Evolutionary conservation across 37 sponge, comb jelly and placozoan genomes (phyloP).

Genomic region (Cladorhizidae sp.): DNA sequence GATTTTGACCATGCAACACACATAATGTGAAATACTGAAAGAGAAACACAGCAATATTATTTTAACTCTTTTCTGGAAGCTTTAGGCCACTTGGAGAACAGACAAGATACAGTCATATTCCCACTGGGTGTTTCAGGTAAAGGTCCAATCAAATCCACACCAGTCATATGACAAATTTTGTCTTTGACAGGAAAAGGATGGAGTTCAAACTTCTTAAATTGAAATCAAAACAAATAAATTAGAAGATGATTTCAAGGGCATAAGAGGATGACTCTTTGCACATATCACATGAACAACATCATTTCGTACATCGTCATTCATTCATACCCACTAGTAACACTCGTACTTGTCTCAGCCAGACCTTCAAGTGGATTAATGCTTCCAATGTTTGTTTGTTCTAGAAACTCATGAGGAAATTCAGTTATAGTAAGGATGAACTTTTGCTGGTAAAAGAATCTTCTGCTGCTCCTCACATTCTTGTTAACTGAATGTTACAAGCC

Average conservation of each 20-base stretch:
- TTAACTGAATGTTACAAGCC: too few relatives aligned
- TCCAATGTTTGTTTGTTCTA: too few relatives aligned
- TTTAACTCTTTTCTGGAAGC: conserved; percentile 30
- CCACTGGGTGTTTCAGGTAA: conserved; percentile 30
- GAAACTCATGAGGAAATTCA: too few relatives aligned
- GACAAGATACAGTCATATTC: conserved; percentile 25
- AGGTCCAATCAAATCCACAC: conserved; percentile 41
- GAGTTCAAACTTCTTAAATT: conserved; percentile 39
- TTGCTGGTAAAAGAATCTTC: too few relatives aligned
- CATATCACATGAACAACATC: conserved; percentile 35
- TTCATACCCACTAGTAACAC: conserved; percentile 38
- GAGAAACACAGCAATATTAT: conserved; percentile 37
- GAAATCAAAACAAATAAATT: not conserved
- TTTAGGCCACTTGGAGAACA: conserved; percentile 45
- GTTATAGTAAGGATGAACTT: too few relatives aligned
- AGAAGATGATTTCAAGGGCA: not conserved
- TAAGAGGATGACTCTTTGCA: conserved; percentile 27
- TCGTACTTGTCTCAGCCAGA: too few relatives aligned
- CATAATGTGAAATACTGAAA: conserved; percentile 20
- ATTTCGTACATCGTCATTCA: conserved; percentile 46
- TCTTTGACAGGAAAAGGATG: conserved; percentile 39
- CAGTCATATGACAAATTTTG: conserved; percentile 35
- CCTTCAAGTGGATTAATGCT: too few relatives aligned
- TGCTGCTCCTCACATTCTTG: too few relatives aligned
- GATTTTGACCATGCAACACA: conserved; percentile 13